phyloP scores from a whole-genome alignment of 2,888 invertebrate genomes.

The Aethes cnicana region DNA sequence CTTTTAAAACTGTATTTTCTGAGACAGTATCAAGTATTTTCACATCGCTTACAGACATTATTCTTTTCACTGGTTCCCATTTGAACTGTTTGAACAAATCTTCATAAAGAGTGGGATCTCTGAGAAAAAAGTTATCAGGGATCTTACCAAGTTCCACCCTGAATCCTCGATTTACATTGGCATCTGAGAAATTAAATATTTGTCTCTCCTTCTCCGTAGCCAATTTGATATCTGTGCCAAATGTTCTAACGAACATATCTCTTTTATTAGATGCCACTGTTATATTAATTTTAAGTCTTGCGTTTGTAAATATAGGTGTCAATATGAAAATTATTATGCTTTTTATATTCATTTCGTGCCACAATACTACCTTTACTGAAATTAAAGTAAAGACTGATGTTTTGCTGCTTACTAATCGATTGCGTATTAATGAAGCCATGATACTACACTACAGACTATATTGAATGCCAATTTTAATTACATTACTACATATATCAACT shows the following conservation, averaged over 20 bases:
- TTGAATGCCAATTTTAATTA: no score
- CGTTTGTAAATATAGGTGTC: constrained; percentile 34
- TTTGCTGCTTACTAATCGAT: neutral
- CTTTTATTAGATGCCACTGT: constrained; percentile 41
- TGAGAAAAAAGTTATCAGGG: constrained; percentile 57
- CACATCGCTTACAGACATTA: constrained; percentile 44
- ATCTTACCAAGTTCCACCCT: constrained; percentile 52
- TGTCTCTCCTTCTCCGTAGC: constrained; percentile 52
- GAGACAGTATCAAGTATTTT: constrained; percentile 51
- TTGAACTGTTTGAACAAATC: constrained; percentile 52
- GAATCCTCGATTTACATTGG: constrained; percentile 55
- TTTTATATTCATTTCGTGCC: neutral
- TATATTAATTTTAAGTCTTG: constrained; percentile 50
- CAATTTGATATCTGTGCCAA: constrained; percentile 50
- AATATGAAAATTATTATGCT: neutral
- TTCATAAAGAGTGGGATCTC: constrained; percentile 58
- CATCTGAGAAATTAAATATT: constrained; percentile 56
- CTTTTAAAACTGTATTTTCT: constrained; percentile 45
- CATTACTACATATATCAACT: no score
- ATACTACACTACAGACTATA: no score
- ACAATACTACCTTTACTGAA: neutral
- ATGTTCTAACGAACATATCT: constrained; percentile 38
- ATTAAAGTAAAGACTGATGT: neutral
- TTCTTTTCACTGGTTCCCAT: constrained; percentile 56
- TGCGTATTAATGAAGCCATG: constrained; percentile 3